Evolutionary conservation across 2,797 vertebrate species (phyloP).

Genomic region (Miichthys miiuy): DNA sequence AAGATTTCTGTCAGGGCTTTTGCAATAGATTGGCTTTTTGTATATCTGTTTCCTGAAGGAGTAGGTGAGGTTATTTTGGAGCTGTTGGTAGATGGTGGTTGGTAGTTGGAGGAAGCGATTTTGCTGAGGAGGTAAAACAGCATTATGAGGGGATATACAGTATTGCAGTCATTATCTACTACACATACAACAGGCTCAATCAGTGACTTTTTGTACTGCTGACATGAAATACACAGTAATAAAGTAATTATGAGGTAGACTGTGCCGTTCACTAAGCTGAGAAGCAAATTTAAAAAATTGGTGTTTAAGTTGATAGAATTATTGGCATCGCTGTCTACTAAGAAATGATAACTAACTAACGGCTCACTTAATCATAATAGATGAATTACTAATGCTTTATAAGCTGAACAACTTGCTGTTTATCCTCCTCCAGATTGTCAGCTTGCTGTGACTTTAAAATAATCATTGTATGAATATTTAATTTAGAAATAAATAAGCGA

Average conservation of each 20-base stretch:
- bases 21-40: conserved; percentile 76
- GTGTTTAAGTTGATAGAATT: background rate
- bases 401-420: background rate
- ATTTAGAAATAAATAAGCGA: background rate
- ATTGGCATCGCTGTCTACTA: background rate
- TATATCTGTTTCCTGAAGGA: conserved; percentile 67
- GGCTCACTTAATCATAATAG: background rate
- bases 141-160: conserved; percentile 56
- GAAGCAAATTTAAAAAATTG: background rate
- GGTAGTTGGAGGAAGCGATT: conserved; percentile 47
- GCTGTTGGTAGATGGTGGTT: conserved; percentile 40
- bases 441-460: background rate
- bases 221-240: conserved; percentile 30
- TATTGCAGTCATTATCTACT: conserved; percentile 58
- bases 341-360: background rate
- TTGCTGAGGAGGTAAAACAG: conserved; percentile 69
- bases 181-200: conserved; percentile 28
- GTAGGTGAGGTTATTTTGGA: conserved; percentile 58
- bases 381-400: background rate
- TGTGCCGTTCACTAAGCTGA: background rate
- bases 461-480: background rate
- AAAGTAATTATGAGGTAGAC: conserved; percentile 33
- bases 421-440: conserved; percentile 1
- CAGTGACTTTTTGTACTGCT: conserved; percentile 42
- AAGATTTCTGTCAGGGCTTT: conserved; percentile 68